phyloP scores from a whole-genome alignment of 2,797 vertebrate genomes.

The Oceanodroma leucorhoa region DNA sequence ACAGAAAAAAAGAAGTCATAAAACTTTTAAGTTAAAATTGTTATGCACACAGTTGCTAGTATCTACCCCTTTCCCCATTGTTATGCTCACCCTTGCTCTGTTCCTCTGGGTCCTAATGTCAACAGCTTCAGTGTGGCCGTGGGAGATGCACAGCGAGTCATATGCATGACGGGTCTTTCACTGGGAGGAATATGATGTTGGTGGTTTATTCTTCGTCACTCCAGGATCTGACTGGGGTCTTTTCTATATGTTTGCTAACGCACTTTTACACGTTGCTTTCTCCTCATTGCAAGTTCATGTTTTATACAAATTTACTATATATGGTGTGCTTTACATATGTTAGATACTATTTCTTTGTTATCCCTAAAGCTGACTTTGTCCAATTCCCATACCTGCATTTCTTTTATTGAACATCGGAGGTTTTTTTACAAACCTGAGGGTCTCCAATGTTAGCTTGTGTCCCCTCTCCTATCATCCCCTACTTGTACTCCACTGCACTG shows the following conservation, averaged over 20 bases:
- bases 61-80: not conserved
- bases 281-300: not conserved
- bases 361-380: not conserved
- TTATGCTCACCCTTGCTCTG: not conserved
- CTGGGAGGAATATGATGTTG: not conserved
- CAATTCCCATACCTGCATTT: not conserved
- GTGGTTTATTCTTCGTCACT: not conserved
- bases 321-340: not conserved
- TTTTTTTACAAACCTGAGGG: not conserved
- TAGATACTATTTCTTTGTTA: not conserved
- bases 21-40: not conserved
- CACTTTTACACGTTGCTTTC: not conserved
- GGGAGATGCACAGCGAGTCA: accelerated
- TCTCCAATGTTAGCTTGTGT: not conserved
- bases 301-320: not conserved
- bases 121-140: not conserved
- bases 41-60: not conserved
- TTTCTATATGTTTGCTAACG: not conserved
- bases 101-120: not conserved
- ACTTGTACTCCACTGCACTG: not conserved
- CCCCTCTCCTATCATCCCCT: not conserved
- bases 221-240: not conserved
- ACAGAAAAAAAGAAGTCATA: not conserved
- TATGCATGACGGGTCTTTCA: not conserved
- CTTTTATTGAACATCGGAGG: not conserved